Evolutionary conservation across 2,888 invertebrate species (phyloP), one percentile per base, ranked within the genome.

Genomic region (Coleophora flavipennella): DNA sequence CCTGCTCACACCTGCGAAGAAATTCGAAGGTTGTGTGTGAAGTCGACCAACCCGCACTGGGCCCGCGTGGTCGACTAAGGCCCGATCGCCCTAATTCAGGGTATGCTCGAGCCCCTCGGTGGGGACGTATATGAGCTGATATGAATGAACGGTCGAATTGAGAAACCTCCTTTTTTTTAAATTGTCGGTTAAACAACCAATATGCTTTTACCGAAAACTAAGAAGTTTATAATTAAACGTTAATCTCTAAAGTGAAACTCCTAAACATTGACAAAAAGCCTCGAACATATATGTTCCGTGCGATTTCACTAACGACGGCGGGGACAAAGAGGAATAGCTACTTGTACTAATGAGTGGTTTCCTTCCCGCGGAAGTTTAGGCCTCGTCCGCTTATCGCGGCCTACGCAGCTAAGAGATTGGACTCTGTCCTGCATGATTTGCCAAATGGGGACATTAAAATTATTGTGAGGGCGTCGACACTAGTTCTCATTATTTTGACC

Each of bases 361-460:
- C 45, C 42, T 46, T 46, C 48, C 40, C 46, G 42, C 43, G 42
- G 47, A 53, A 50, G 45, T 49, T 49, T 36, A 42, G 40, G 38
- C 44, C 46, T 20, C 20, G 20, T 3, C 20, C 20, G 20, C 20
- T 28, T 10, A 7, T n/a, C 28, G 28, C 28, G 3, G 1, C 31
- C 62, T 57, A 57, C 55, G 47, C 49, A 48, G 41, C 50, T 48
- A 54, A 53, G 50, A 55, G 50, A 53, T 55, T 60, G 50, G 51
- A 51, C 41, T 42, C 49, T 44, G 49, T 42, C 45, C 44, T 45
- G 47, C 41, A 53, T 52, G 47, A 56, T 54, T 58, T 55, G 51
- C 52, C 50, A 55, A 57, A 57, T 55, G 43, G 51, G 41, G 36
- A 42, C 43, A 49, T 51, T 48, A 45, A 46, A 51, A 49, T 50